Base-by-base conservation (phyloP, 2,113 vertebrate genomes). In the Chaenogobius annularis region DNA sequence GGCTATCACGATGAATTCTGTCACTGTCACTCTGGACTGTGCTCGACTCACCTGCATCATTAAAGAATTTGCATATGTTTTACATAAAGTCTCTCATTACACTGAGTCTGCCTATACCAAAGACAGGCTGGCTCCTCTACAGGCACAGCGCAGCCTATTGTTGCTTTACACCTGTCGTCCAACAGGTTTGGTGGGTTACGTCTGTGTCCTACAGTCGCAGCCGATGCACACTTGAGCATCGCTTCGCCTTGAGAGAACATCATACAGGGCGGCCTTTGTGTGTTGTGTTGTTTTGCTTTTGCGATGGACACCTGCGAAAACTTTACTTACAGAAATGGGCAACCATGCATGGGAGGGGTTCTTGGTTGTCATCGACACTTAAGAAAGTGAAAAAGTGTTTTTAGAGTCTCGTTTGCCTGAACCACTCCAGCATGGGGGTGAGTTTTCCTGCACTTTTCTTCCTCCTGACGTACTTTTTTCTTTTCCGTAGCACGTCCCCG, bases 401-500 rank as follows among this genome's bases (percentile, higher is more conserved):
- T 80, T 70, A 44, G 66, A 43, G 13, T 66, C 31, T 47, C n/a
- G 10, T 67, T 31, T 59, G 31, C 79, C 78, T 77, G 22, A 83
- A 37, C 74, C 20, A 17, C 70, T 52, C 66, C 37, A 70, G 80
- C 55, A 83, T 88, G 87, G 79, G 73, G 8, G 5, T 6, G 43
- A n/a, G 65, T 68, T 66, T 75, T 20, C 11, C 66, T 14, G 5
- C 44, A 44, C 19, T 81, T 61, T 54, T 87, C 19, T n/a, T 83
- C 73, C 75, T 81, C 58, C 47, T 85, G 43, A 88, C 80, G 87
- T 67, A 52, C 81, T 79, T 91, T 68, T 47, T 66, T 90, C 84
- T 92, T 69, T 85, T 82, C 89, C 85, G 40, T 92, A 99, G 98
- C 92, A 90, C 95, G 64, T 96, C 96, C 83, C 92, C 96, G 0